Conservation (phyloP, 2,888 invertebrate genomes). For the Melanostoma scalare region DNA sequence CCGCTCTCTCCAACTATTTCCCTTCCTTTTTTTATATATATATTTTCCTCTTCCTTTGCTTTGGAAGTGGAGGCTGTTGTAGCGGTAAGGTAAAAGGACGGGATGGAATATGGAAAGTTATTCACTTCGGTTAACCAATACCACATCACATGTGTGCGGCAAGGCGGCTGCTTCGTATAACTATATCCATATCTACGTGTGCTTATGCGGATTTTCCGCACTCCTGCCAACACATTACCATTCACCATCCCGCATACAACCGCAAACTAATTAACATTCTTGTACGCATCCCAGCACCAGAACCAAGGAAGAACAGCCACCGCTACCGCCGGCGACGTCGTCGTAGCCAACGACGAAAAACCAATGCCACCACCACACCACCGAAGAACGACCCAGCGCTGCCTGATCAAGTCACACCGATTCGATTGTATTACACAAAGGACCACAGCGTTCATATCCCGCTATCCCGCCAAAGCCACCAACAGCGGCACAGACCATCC, state of each 20-base stretch:
- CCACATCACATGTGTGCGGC: conserved; percentile 58
- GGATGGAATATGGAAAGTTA: conserved; percentile 48
- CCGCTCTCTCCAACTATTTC: too few species aligned
- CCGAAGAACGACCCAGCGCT: conserved; percentile 20
- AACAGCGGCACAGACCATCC: too few species aligned
- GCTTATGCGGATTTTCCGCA: conserved; percentile 37
- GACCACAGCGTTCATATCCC: conserved; percentile 34
- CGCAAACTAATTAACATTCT: conserved; percentile 73
- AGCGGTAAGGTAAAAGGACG: not conserved
- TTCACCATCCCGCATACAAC: conserved; percentile 28
- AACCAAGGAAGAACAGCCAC: conserved; percentile 45
- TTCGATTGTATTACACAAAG: conserved; percentile 65
- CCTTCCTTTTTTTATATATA: too few species aligned
- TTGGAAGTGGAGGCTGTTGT: not conserved
- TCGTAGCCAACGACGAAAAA: not conserved
- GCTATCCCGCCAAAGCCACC: conserved; percentile 28
- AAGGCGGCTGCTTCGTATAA: conserved; percentile 1
- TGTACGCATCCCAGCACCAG: conserved; percentile 67
- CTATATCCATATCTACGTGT: conserved; percentile 39
- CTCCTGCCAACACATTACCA: conserved; percentile 36
- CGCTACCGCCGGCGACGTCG: not conserved
- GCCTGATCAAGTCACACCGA: conserved; percentile 68
- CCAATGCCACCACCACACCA: conserved; percentile 36
- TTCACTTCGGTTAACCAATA: conserved; percentile 67
- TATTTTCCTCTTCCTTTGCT: not conserved